Percentiles rank a stretch among this genome's conserved stretches.
phyloP scores from a whole-genome alignment of 1,140 invertebrate genomes.

The Lanistes nyassanus region DNA sequence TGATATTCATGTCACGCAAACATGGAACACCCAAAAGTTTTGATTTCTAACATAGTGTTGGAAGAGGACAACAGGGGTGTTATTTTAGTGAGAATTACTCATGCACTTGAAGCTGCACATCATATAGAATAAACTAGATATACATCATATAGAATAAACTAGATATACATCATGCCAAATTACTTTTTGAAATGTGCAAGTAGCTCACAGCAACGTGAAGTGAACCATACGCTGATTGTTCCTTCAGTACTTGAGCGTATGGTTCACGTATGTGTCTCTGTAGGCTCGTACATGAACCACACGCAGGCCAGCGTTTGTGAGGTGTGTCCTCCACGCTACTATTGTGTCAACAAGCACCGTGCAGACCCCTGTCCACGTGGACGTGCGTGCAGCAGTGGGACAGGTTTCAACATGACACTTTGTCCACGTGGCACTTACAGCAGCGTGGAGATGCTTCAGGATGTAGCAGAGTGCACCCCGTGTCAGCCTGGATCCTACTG shows the following conservation, averaged over 20 bases:
- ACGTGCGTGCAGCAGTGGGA: conserved; percentile 50
- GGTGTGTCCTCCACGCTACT: conserved; percentile 57
- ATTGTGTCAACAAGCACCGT: conserved; percentile 58
- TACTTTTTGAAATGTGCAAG: too few relatives aligned
- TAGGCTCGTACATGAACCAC: conserved; percentile 63
- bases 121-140: too few relatives aligned
- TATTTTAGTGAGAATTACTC: too few relatives aligned
- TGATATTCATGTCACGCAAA: too few relatives aligned
- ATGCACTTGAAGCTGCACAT: too few relatives aligned
- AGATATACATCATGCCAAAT: too few relatives aligned
- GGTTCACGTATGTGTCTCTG: conserved; percentile 13
- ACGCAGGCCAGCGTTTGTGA: conserved; percentile 57
- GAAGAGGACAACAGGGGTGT: too few relatives aligned
- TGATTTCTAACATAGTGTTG: too few relatives aligned
- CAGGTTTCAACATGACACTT: conserved; percentile 54
- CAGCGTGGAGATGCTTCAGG: conserved; percentile 42
- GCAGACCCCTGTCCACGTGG: conserved; percentile 58
- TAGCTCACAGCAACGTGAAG: too few relatives aligned
- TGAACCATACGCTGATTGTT: too few relatives aligned
- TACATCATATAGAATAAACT: too few relatives aligned
- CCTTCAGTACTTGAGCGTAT: not conserved
- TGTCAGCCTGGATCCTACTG: conserved; percentile 62
- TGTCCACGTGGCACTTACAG: conserved; percentile 58
- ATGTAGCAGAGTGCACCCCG: conserved; percentile 51
- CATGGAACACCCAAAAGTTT: too few relatives aligned